Evolutionary conservation across 2,113 vertebrate genomes (phyloP).

Genomic region (Oreochromis aureus): DNA sequence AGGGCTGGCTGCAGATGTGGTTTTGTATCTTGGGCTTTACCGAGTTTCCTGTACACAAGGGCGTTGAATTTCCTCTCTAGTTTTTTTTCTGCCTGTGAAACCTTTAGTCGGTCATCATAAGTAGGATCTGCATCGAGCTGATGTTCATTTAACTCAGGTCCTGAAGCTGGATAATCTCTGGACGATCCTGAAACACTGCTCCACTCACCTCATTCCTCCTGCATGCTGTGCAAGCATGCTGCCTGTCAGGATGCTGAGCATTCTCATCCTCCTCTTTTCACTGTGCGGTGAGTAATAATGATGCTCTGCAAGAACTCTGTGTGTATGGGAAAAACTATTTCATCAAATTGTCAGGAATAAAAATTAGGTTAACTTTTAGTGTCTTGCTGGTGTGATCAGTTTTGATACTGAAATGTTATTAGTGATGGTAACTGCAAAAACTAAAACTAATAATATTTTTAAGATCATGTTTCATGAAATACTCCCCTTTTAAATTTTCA

Average conservation of each 20-base stretch:
- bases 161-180: not conserved
- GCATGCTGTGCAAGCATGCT: not conserved
- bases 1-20: not conserved
- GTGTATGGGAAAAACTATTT: not conserved
- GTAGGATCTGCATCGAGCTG: not conserved
- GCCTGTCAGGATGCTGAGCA: not conserved
- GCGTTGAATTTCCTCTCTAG: not conserved
- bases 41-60: constrained; percentile 30
- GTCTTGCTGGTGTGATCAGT: not conserved
- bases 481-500: not conserved
- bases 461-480: not conserved
- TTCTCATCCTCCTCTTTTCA: constrained; percentile 16
- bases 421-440: not conserved
- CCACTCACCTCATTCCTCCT: not conserved
- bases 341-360: not conserved
- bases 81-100: not conserved
- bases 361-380: not conserved
- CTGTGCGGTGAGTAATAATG: constrained; percentile 56
- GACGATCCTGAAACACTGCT: not conserved
- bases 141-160: not conserved
- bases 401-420: not conserved
- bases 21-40: not conserved
- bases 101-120: not conserved
- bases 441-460: not conserved
- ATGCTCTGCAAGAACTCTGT: not conserved